phyloP scores from a whole-genome alignment of 2,113 vertebrate species.

The Bos javanicus region DNA sequence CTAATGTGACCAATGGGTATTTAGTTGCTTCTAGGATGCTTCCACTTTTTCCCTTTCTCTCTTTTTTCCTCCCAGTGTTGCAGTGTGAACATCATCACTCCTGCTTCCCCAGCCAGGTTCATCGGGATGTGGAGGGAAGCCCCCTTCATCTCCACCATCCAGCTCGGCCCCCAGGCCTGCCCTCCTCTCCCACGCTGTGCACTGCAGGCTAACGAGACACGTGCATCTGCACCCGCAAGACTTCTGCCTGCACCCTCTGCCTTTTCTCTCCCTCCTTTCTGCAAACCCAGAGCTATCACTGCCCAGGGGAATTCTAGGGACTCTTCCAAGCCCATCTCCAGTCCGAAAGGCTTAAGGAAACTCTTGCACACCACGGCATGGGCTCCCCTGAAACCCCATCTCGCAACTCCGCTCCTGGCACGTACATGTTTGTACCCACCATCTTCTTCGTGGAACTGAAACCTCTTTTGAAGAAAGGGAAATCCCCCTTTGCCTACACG shows the following conservation, averaged over 20 bases:
- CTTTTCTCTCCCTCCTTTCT: neutral
- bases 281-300: accelerated
- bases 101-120: neutral
- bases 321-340: neutral
- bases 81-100: neutral
- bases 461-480: neutral
- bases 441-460: accelerated
- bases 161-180: neutral
- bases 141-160: accelerated
- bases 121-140: neutral
- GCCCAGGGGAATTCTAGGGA: neutral
- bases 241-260: neutral
- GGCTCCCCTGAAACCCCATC: neutral
- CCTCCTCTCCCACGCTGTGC: accelerated
- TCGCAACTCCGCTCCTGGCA: accelerated
- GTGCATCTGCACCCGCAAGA: neutral
- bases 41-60: neutral
- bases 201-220: neutral
- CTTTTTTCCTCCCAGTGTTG: neutral
- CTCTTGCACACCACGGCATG: neutral
- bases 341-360: neutral
- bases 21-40: neutral
- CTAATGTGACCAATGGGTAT: neutral
- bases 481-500: neutral
- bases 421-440: neutral